Evolutionary conservation across 2,113 vertebrate genomes (phyloP), one percentile per base, ranked within the genome.

Genomic region (Chroicocephalus ridibundus): DNA sequence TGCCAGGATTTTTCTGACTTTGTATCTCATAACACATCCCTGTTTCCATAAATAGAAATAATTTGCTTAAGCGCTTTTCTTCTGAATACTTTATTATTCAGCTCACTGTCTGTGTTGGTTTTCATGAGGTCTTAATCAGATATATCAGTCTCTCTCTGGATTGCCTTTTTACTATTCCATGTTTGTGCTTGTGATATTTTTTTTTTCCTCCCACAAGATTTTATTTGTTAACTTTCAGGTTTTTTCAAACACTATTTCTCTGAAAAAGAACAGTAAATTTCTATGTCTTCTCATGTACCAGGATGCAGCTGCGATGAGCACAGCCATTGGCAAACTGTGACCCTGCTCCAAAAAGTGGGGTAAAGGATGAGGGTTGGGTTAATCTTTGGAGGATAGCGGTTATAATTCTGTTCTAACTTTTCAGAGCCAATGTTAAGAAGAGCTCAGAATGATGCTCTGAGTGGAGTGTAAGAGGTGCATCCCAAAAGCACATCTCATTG

Each of bases 101-200:
- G 46, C n/a, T 96, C 82, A 92, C 78, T 95, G 66, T 94, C 90
- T 94, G 26, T 90, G 64, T 66, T 97, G 65, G 71, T 92, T 96
- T 97, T 91, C 88, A 74, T 83, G 77, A 96, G 72, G 86, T 95
- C 93, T 97, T 97, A 97, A 97, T 97, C 96, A 92, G 78, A 88
- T 90, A 61, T 74, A 97, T 80, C 88, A 78, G 80, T 68, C n/a
- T 94, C 88, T 93, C 94, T 86, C 92, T 79, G 58, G 77, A 79
- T 61, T 97, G 34, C 60, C 64, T 94, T 86, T 93, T 96, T 93
- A 75, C 51, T 92, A 70, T 90, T 97, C 75, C 10, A 6, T 91
- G 77, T 92, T 92, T 94, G 38, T 94, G n/a, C 38, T 65, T 79
- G 31, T 47, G 36, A 44, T 84, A 55, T 18, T 2, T 29, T 66